These are phyloP conservation scores for Hipparchia sbordonii DNA, from an alignment of 2,888 invertebrate genomes.

Conservation along the genomic window DNA sequence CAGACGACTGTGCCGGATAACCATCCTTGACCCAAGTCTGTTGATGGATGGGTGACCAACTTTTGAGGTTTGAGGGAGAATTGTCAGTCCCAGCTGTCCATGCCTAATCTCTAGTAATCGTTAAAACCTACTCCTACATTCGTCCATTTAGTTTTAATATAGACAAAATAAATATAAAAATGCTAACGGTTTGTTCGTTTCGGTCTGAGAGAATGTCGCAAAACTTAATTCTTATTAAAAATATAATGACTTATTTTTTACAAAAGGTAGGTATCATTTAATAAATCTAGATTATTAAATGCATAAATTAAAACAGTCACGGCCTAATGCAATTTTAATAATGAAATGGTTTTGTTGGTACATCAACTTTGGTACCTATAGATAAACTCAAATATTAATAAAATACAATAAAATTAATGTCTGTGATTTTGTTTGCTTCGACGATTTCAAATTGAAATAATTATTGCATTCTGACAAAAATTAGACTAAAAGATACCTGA, in stretches of 20 bases:
- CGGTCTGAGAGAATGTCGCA: constrained; percentile 1
- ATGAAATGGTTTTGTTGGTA: constrained; percentile 10
- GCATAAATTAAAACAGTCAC: constrained; percentile 23
- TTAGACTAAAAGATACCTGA: neutral
- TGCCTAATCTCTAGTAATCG: too few relatives aligned
- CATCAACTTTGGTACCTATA: too few relatives aligned
- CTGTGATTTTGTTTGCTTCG: neutral
- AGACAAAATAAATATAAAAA: neutral
- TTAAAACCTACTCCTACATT: too few relatives aligned
- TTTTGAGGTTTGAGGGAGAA: too few relatives aligned
- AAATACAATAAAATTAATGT: neutral
- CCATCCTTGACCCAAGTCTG: too few relatives aligned
- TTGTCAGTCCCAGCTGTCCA: too few relatives aligned
- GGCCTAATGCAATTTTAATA: neutral
- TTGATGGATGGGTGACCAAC: too few relatives aligned
- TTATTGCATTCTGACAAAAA: too few relatives aligned
- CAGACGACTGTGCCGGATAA: too few relatives aligned
- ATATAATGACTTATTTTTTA: neutral
- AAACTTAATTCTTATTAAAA: constrained; percentile 7
- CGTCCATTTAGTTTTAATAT: too few relatives aligned
- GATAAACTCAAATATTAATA: neutral
- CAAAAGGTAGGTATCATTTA: neutral
- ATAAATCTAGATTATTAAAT: constrained; percentile 15
- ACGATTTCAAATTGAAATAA: neutral
- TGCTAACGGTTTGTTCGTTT: neutral